A percentile compares a stretch with the other conserved stretches of the same genome.
Conservation (phyloP, 2,888 invertebrate species). For the Hermodice carunculata region DNA sequence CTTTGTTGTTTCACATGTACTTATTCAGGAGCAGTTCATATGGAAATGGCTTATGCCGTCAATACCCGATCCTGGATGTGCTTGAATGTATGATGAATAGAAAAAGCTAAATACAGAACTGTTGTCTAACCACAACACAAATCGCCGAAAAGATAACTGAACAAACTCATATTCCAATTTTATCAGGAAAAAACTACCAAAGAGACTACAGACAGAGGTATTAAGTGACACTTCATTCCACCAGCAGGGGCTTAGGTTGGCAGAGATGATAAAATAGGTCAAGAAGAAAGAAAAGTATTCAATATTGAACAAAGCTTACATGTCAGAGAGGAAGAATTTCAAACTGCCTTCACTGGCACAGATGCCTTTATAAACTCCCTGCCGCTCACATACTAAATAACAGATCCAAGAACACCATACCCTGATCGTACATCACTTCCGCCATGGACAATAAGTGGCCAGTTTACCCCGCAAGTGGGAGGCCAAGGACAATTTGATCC, state of each 20-base stretch:
- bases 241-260: background rate
- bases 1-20: background rate
- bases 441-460: background rate
- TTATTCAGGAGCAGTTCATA: background rate
- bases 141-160: background rate
- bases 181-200: background rate
- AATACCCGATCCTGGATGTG: too few species aligned
- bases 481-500: background rate
- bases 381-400: background rate
- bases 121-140: background rate
- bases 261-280: background rate
- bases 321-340: background rate
- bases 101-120: background rate
- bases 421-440: background rate
- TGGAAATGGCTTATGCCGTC: background rate
- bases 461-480: background rate
- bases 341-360: background rate
- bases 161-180: background rate
- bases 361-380: background rate
- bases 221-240: background rate
- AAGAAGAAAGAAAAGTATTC: background rate
- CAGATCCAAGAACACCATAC: background rate
- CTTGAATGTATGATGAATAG: background rate
- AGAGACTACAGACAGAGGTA: background rate
- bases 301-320: background rate